phyloP scores from a whole-genome alignment of 1,140 invertebrate species.

The Drosophila malerkotliana region DNA sequence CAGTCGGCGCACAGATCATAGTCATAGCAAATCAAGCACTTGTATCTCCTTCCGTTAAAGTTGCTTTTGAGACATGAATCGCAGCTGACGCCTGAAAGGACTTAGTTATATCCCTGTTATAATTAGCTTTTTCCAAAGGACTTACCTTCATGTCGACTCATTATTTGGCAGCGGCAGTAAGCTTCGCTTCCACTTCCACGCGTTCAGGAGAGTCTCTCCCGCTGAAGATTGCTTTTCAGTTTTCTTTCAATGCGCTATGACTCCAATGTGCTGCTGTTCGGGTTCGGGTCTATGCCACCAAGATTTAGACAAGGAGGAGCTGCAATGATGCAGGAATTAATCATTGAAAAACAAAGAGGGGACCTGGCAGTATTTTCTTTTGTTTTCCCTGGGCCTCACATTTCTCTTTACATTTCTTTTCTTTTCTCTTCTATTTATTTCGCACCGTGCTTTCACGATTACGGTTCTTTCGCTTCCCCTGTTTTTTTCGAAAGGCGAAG shows the following conservation, averaged over 20 bases:
- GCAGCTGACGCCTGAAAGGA: slow-evolving; percentile 94
- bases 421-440: slow-evolving; percentile 32
- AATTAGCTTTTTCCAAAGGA: not conserved
- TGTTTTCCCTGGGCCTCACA: slow-evolving; percentile 38
- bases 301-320: slow-evolving; percentile 22
- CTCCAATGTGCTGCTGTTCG: slow-evolving; percentile 20
- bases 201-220: slow-evolving; percentile 50
- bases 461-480: slow-evolving; percentile 66
- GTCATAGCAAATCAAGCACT: slow-evolving; percentile 99
- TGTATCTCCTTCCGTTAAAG: slow-evolving; percentile 98
- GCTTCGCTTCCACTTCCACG: slow-evolving; percentile 48
- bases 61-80: slow-evolving; percentile 99
- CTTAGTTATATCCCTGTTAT: not conserved
- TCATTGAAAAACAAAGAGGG: not conserved
- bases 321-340: slow-evolving; percentile 19
- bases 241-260: slow-evolving; percentile 18
- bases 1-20: slow-evolving; percentile 99
- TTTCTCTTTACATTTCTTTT: slow-evolving; percentile 46
- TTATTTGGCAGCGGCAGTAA: slow-evolving; percentile 70
- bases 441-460: slow-evolving; percentile 51
- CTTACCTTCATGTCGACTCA: slow-evolving; percentile 83
- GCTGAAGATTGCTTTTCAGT: slow-evolving; percentile 29
- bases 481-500: slow-evolving; percentile 51
- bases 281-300: slow-evolving; percentile 21
- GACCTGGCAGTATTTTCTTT: slow-evolving; percentile 20